Percentiles rank a stretch among this genome's conserved stretches.
phyloP scores from a whole-genome alignment of 2,888 invertebrate genomes.

The Thereva unica region DNA sequence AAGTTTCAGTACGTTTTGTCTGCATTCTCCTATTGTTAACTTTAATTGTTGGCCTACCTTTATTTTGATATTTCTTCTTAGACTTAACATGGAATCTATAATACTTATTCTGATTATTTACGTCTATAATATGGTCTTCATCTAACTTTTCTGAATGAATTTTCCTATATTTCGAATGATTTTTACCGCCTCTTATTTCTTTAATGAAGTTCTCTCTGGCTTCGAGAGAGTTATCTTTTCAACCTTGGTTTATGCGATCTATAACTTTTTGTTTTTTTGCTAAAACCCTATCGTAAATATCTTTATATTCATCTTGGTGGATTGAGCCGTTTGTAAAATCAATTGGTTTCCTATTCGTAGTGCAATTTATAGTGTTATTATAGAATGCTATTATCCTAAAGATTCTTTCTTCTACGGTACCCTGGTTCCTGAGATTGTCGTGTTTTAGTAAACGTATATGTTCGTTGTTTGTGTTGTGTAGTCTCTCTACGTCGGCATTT shows the following conservation, averaged over 20 bases:
- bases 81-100: conserved; percentile 40
- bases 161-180: conserved; percentile 43
- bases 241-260: conserved; percentile 36
- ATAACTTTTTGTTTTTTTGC: conserved; percentile 33
- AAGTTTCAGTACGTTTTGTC: too few relatives aligned
- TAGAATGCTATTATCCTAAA: conserved; percentile 41
- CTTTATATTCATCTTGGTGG: conserved; percentile 19
- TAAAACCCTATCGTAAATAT: conserved; percentile 18
- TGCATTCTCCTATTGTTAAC: background rate
- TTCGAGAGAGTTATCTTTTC: conserved; percentile 7
- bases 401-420: conserved; percentile 43
- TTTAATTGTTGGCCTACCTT: conserved; percentile 36
- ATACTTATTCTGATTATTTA: conserved; percentile 40
- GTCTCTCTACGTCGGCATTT: too few relatives aligned
- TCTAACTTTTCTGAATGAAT: conserved; percentile 36
- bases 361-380: conserved; percentile 42
- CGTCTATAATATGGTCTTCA: conserved; percentile 38
- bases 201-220: conserved; percentile 14
- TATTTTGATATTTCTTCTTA: conserved; percentile 40
- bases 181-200: conserved; percentile 40
- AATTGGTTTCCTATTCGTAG: conserved; percentile 12
- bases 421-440: too few relatives aligned
- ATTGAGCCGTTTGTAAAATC: conserved; percentile 19
- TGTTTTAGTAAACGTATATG: too few relatives aligned
- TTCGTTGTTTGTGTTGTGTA: too few relatives aligned